Base-by-base conservation (phyloP, 2,888 invertebrate species). In the Sipha maydis region DNA sequence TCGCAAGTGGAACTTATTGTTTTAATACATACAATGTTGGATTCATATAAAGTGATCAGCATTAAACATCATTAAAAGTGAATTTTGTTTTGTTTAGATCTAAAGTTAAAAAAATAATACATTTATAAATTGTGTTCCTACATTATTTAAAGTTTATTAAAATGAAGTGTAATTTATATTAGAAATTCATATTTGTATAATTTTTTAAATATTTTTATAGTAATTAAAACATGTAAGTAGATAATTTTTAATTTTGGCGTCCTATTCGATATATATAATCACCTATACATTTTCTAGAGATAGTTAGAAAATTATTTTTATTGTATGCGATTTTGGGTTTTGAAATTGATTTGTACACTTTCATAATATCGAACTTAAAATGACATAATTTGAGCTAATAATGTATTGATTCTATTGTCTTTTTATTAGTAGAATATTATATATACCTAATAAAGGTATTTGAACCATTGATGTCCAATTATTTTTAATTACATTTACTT, bases 1-100 rank as follows among this genome's bases (percentile, higher is more conserved):
- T 71, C 9, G 61, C 61, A 61, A 79, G 79, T 79, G 56, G 31
- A 61, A 79, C 25, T 79, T 79, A 34, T 11, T 56, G 56, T 78
- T 79, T 79, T n/a, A 61, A 34, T 34, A n/a, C 79, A 8, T n/a
- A n/a, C 14, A 3, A n/a, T 7, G 17, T 48, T 34, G 7, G 34
- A 14, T 31, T 56, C 25, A 28, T 34, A 79, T 79, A 34, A 79
- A 61, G 21, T 79, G 61, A 34, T 61, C 56, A 79, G 34, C 79
- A n/a, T 61, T 21, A 67, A 67, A 80, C 21, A 28, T 28, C 67
- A 67, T 67, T 67, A 9, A 41, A 28, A 80, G 80, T 67, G 67
- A 80, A 67, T 79, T 34, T 79, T 21, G 1, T 61, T 69, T n/a
- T 11, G 69, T 28, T 69, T 69, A n/a, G 3, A 69, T 11, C 11